Base-by-base conservation (phyloP, 2,113 vertebrate species). In the Pterocles gutturalis region DNA sequence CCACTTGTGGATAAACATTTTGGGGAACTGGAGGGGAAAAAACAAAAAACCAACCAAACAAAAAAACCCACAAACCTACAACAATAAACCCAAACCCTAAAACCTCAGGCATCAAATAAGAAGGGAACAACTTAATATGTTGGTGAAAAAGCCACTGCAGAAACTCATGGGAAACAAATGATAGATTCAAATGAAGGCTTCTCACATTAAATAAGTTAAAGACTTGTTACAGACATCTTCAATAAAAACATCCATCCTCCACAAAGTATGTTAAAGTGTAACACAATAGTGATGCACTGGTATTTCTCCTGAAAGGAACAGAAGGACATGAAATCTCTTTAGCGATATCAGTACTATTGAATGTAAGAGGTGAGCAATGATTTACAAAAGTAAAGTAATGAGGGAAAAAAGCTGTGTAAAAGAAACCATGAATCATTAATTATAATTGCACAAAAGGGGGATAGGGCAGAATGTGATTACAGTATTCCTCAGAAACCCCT, bases 301-400 rank as follows among this genome's bases (percentile, higher is more conserved):
- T 87, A 57, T 65, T 96, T 96, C 95, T 96, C 96, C 97, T 97
- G 97, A 85, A 98, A 98, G 96, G 77, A 95, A 91, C 93, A 97
- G 89, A 91, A 98, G 93, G 96, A 96, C 85, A 96, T 67, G 83
- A 93, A 97, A 92, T 95, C 94, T 97, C 96, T 96, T 97, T 87
- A 96, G 95, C 94, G 95, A 96, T 95, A 96, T 94, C 96, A 96
- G 94, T 82, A 97, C 89, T 97, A 93, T 41, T 57, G 80, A 97
- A 97, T 71, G 89, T 61, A 94, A 89, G 95, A 98, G 96, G 93
- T 93, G 97, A 97, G 93, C 80, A 96, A 89, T 89, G 93, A 94
- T 90, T 96, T 95, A 93, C 69, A 0, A 83, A 96, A 86, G 90
- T 94, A 88, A 96, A 82, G 86, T 65, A 92, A 86, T 34, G 86